Percentiles rank a stretch among this genome's conserved stretches.
Evolutionary conservation across 2,797 vertebrate species (phyloP).

Genomic region (Sylvia borin): DNA sequence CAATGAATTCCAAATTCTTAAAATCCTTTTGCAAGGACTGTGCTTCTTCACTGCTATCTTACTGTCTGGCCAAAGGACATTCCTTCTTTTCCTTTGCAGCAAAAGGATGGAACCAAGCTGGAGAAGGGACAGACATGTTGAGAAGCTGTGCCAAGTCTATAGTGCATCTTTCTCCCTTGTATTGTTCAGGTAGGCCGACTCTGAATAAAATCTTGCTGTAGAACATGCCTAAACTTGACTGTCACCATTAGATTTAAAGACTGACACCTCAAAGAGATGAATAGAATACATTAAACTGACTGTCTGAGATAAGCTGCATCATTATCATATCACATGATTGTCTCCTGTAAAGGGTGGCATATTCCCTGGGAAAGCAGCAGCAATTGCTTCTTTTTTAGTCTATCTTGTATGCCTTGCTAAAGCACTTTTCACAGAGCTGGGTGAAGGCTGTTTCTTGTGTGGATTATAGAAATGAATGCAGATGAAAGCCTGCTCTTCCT

Average conservation of each 20-base stretch:
- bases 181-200: neutral
- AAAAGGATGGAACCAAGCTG: neutral
- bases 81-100: neutral
- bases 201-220: neutral
- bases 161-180: neutral
- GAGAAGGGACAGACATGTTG: neutral
- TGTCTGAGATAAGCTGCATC: neutral
- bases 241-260: neutral
- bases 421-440: neutral
- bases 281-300: neutral
- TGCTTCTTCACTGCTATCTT: neutral
- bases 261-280: neutral
- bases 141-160: neutral
- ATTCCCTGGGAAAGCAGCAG: neutral
- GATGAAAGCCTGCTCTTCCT: slow-evolving; percentile 12
- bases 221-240: neutral
- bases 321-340: neutral
- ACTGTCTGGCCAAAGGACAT: neutral
- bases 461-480: neutral
- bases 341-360: neutral
- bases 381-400: neutral
- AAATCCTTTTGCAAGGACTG: neutral
- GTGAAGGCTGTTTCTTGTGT: neutral
- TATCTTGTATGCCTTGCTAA: neutral
- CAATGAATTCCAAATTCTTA: neutral